Evolutionary conservation across 2,113 vertebrate genomes (phyloP).

Genomic region (Holacanthus passer): DNA sequence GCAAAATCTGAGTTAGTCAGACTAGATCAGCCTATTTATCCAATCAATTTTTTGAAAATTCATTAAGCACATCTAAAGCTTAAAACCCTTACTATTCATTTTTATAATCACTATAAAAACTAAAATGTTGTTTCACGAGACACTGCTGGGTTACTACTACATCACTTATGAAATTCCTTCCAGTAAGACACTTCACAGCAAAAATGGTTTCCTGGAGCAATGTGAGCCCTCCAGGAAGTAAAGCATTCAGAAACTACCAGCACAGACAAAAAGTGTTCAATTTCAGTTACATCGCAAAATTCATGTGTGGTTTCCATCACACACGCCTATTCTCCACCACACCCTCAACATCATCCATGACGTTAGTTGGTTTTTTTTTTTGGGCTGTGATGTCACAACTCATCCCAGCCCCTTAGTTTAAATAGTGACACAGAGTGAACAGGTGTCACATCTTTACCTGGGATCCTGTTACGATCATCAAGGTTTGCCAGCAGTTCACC

Average conservation of each 20-base stretch:
- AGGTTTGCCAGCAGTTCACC: background rate
- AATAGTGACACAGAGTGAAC: slow-evolving; percentile 36
- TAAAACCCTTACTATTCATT: background rate
- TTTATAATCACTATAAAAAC: background rate
- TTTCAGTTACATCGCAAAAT: background rate
- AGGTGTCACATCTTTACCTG: slow-evolving; percentile 47
- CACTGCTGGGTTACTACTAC: background rate
- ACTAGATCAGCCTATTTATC: background rate
- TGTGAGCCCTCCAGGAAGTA: background rate
- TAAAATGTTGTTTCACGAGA: background rate
- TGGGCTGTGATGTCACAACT: too few species aligned
- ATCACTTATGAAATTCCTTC: background rate
- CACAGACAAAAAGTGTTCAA: background rate
- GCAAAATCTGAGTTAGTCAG: background rate
- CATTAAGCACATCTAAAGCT: background rate
- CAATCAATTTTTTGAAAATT: background rate
- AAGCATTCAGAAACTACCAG: background rate
- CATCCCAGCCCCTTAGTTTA: slow-evolving; percentile 22
- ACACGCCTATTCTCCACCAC: background rate
- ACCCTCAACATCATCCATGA: slow-evolving; percentile 13
- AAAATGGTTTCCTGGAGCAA: background rate
- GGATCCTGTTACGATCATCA: background rate
- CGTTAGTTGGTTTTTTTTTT: background rate
- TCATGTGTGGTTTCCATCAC: background rate
- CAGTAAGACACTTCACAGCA: background rate